These are phyloP conservation scores for Lagocephalus sceleratus DNA, from an alignment of 2,797 vertebrate species.

Conservation along the genomic window DNA sequence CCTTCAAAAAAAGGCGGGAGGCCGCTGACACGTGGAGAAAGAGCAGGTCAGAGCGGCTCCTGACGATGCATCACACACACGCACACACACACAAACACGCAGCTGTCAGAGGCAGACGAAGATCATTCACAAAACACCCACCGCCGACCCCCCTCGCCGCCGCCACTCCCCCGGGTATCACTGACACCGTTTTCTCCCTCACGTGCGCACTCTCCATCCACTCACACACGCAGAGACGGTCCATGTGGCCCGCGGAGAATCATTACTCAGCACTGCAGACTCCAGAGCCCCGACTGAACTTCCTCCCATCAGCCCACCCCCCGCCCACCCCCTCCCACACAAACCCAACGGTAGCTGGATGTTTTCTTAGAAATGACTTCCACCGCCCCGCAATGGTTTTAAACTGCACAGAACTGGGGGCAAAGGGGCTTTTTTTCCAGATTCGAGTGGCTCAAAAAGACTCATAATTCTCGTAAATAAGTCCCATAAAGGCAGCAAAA, in stretches of 20 bases:
- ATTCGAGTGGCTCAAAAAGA: not conserved
- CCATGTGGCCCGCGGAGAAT: conserved; percentile 75
- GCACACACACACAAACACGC: conserved; percentile 65
- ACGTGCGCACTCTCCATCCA: conserved; percentile 30
- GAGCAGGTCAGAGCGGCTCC: conserved; percentile 66
- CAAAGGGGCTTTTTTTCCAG: not conserved
- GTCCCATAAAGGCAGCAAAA: too few relatives aligned
- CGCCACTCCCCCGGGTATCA: conserved; percentile 67
- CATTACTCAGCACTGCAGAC: conserved; percentile 79
- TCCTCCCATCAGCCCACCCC: conserved; percentile 47
- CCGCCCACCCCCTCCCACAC: not conserved
- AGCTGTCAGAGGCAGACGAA: conserved; percentile 75
- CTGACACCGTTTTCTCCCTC: conserved; percentile 73
- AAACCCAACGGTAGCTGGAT: conserved; percentile 13
- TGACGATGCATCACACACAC: conserved; percentile 37
- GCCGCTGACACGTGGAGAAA: conserved; percentile 61
- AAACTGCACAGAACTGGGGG: not conserved
- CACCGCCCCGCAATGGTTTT: not conserved
- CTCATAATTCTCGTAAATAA: too few relatives aligned
- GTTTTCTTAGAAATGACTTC: conserved; percentile 11
- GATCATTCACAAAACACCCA: conserved; percentile 79
- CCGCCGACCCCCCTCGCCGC: conserved; percentile 38
- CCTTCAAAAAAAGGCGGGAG: conserved; percentile 46
- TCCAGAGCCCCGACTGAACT: conserved; percentile 56
- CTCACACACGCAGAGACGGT: conserved; percentile 54